phyloP scores from a whole-genome alignment of 2,113 vertebrate species.

The Meleagris gallopavo region DNA sequence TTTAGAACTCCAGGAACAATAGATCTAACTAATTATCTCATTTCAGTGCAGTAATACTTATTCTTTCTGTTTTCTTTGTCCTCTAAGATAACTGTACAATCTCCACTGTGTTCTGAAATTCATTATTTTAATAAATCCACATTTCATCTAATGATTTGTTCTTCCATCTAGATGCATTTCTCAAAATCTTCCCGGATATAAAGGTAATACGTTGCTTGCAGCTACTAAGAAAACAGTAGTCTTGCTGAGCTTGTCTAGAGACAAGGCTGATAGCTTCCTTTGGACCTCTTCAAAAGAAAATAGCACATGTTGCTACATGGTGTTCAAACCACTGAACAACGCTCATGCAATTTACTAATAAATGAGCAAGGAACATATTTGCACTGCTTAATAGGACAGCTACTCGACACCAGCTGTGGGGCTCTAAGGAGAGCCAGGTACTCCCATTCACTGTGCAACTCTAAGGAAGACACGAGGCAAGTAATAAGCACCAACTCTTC shows the following conservation, averaged over 20 bases:
- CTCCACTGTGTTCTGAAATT: neutral
- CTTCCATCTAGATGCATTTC: neutral
- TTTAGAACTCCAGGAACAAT: constrained; percentile 15
- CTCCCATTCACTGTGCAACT: neutral
- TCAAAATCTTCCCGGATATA: neutral
- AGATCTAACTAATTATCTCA: neutral
- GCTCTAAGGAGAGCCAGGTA: neutral
- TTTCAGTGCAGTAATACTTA: neutral
- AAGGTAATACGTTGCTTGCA: neutral
- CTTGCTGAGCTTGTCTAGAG: neutral
- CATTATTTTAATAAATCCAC: neutral
- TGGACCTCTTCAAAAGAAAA: neutral
- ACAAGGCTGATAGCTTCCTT: neutral
- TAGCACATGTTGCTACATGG: neutral
- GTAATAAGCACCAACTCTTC: neutral
- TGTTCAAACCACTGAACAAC: neutral
- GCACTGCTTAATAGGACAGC: neutral
- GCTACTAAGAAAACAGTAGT: neutral
- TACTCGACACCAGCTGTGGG: neutral
- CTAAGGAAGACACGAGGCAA: constrained; percentile 6
- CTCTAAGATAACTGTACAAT: neutral
- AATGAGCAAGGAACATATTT: constrained; percentile 38
- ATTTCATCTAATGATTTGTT: neutral
- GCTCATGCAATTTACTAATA: constrained; percentile 18
- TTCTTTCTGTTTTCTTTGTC: neutral